Evolutionary conservation across 2,888 invertebrate species (phyloP).

Genomic region (Eupithecia tripunctaria): DNA sequence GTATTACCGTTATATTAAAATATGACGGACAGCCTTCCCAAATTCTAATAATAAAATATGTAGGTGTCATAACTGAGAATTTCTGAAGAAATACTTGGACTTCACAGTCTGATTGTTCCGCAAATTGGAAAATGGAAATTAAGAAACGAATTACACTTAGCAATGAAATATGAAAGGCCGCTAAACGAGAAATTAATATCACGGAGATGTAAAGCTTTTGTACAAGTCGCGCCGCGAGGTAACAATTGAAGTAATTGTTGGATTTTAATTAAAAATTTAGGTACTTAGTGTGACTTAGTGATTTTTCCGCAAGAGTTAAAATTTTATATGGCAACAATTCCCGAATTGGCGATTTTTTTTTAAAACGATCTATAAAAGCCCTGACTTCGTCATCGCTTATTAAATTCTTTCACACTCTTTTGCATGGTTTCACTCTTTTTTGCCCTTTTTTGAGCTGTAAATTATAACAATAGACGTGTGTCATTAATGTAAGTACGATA

Average conservation of each 20-base stretch:
- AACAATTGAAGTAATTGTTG: conserved; percentile 39
- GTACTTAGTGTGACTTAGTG: background rate
- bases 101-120: background rate
- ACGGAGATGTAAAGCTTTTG: conserved; percentile 35
- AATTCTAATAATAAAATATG: background rate
- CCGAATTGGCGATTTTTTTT: too few species aligned
- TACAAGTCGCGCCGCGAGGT: conserved; percentile 21
- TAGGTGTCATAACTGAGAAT: conserved; percentile 5
- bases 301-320: background rate
- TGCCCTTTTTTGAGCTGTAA: too few species aligned
- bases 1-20: too few species aligned
- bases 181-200: conserved; percentile 32
- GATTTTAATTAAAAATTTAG: conserved; percentile 37
- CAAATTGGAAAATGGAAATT: conserved; percentile 27
- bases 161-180: conserved; percentile 24
- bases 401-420: too few species aligned
- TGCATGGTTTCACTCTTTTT: too few species aligned
- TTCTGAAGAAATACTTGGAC: conserved; percentile 2
- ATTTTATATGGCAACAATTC: background rate
- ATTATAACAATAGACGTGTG: too few species aligned
- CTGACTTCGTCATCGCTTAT: too few species aligned
- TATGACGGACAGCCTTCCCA: background rate
- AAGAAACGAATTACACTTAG: conserved; percentile 27
- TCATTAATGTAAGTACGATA: too few species aligned
- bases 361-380: background rate